These are phyloP conservation scores for Panzeria rudis DNA, from an alignment of 2,888 invertebrate species.

Conservation along the genomic window DNA sequence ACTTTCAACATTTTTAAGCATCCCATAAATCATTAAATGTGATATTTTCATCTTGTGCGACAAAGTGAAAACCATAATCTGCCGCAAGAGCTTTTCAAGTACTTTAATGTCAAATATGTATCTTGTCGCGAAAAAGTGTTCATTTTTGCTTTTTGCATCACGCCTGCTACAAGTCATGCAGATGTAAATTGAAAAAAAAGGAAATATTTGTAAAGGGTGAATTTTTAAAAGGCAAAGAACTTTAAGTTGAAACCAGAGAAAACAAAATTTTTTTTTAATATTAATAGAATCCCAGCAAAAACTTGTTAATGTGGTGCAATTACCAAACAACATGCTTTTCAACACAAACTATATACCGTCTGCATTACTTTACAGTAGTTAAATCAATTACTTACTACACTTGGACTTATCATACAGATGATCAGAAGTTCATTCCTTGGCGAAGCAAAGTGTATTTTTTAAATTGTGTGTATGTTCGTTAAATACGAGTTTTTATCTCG, in stretches of 20 bases:
- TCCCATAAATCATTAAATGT: conserved; percentile 35
- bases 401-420: too few relatives aligned
- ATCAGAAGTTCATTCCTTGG: too few relatives aligned
- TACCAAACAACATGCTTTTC: too few relatives aligned
- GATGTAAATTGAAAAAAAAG: not conserved
- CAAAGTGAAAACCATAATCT: conserved; percentile 6
- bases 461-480: too few relatives aligned
- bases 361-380: too few relatives aligned
- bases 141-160: not conserved
- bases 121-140: not conserved
- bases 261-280: not conserved
- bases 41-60: not conserved
- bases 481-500: too few relatives aligned
- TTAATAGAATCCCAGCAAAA: too few relatives aligned
- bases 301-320: too few relatives aligned
- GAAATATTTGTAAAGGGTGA: conserved; percentile 2
- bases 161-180: not conserved
- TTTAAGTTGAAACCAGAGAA: too few relatives aligned
- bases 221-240: not conserved
- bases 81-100: conserved; percentile 28
- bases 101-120: conserved; percentile 22
- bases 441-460: too few relatives aligned
- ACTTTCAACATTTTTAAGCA: not conserved
- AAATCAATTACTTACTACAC: too few relatives aligned
- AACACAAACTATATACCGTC: too few relatives aligned